phyloP scores from a whole-genome alignment of 1,140 invertebrate genomes.

The Pachyrhynchus sulphureomaculatus region DNA sequence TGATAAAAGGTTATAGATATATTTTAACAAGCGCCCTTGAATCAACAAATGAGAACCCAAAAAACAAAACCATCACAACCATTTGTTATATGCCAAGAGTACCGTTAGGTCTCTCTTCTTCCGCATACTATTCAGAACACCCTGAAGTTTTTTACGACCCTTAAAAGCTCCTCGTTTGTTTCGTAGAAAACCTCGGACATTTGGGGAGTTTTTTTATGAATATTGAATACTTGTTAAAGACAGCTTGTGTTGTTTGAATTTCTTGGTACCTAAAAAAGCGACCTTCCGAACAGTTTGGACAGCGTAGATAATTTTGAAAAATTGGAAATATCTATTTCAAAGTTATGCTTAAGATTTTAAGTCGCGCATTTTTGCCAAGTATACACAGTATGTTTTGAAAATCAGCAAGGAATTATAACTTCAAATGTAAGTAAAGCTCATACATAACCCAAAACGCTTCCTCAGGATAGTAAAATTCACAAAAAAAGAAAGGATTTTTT shows the following conservation, averaged over 20 bases:
- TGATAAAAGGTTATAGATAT: constrained; percentile 9
- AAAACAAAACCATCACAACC: constrained; percentile 5
- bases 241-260: constrained; percentile 4
- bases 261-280: constrained; percentile 8
- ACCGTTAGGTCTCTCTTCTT: constrained; percentile 25
- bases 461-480: no score
- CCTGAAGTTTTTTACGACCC: constrained; percentile 22
- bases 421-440: no score
- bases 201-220: constrained; percentile 29
- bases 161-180: constrained; percentile 20
- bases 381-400: no score
- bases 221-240: constrained; percentile 18
- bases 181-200: constrained; percentile 18
- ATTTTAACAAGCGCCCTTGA: constrained; percentile 14
- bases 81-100: constrained; percentile 26
- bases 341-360: no score
- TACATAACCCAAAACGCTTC: no score
- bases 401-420: no score
- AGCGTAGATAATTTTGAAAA: constrained; percentile 7
- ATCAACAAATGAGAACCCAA: neutral
- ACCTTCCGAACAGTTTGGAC: neutral
- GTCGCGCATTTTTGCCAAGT: no score
- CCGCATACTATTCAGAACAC: constrained; percentile 16
- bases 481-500: no score
- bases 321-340: no score